These are phyloP conservation scores for Crossaster papposus DNA, from an alignment of 53 echinoderm and acorn worm genomes.

Conservation along the genomic window DNA sequence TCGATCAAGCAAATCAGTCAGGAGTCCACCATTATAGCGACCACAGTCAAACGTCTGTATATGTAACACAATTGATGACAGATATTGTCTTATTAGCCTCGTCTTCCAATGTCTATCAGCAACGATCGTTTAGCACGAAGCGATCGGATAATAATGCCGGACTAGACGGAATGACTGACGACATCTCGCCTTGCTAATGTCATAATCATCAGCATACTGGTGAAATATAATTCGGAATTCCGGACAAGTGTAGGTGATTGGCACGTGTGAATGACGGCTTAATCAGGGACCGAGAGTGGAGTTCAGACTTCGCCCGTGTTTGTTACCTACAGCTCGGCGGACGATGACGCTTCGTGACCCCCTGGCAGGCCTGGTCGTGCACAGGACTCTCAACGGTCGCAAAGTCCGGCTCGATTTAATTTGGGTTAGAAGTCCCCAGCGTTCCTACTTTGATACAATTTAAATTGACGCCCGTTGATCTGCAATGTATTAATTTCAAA, in stretches of 20 bases:
- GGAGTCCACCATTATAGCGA: neutral
- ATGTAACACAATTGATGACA: neutral
- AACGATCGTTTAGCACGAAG: neutral
- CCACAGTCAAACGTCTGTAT: neutral
- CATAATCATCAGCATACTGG: constrained; percentile 11
- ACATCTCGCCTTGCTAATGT: neutral
- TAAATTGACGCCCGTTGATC: neutral
- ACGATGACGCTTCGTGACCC: neutral
- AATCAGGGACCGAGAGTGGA: constrained; percentile 12
- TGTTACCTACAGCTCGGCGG: neutral
- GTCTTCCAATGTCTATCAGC: neutral
- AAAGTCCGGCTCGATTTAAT: neutral
- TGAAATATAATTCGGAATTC: constrained; percentile 14
- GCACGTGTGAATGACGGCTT: constrained; percentile 47
- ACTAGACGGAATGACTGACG: neutral
- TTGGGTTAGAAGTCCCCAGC: neutral
- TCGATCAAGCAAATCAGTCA: no score
- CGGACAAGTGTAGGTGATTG: neutral
- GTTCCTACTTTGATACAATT: neutral
- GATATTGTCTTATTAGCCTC: neutral
- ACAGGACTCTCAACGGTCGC: neutral
- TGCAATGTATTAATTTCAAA: constrained; percentile 3
- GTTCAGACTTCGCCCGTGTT: neutral
- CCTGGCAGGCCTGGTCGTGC: neutral
- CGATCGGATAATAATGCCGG: neutral